Evolutionary conservation across 1,140 invertebrate genomes (phyloP).

Genomic region (Theocolax elegans): DNA sequence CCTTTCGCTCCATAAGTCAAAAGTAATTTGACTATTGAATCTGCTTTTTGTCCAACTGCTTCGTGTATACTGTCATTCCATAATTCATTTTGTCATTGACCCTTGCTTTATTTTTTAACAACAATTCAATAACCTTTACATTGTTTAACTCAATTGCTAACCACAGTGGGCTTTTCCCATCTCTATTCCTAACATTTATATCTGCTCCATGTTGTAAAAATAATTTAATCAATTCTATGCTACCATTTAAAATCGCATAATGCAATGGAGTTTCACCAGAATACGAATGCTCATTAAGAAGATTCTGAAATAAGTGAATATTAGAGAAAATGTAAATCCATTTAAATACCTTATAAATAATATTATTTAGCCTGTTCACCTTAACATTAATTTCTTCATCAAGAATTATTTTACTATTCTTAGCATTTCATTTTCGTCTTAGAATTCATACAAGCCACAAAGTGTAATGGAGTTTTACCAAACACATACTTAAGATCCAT

Average conservation of each 20-base stretch:
- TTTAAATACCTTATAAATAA: neutral
- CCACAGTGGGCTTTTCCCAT: slow-evolving; percentile 16
- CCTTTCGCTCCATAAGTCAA: slow-evolving; percentile 1
- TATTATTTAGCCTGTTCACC: too few species aligned
- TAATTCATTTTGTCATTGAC: slow-evolving; percentile 16
- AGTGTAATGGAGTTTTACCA: slow-evolving; percentile 13
- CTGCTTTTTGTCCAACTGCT: slow-evolving; percentile 3
- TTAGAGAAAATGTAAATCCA: neutral
- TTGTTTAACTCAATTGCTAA: neutral
- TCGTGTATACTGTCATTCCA: slow-evolving; percentile 11
- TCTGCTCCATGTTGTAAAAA: slow-evolving; percentile 16
- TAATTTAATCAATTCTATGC: neutral
- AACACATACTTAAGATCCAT: neutral
- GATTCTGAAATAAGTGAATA: neutral
- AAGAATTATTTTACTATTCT: slow-evolving; percentile 9
- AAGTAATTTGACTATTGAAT: neutral
- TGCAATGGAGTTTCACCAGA: slow-evolving; percentile 10
- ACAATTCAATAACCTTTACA: neutral
- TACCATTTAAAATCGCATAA: slow-evolving; percentile 1
- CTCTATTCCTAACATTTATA: slow-evolving; percentile 12
- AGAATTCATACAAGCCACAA: neutral
- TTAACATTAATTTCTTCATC: neutral
- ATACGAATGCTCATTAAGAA: slow-evolving; percentile 11
- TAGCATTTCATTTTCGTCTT: neutral
- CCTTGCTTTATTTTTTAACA: neutral